phyloP scores from a whole-genome alignment of 2,888 invertebrate genomes.

The Taphrorychus bicolor region DNA sequence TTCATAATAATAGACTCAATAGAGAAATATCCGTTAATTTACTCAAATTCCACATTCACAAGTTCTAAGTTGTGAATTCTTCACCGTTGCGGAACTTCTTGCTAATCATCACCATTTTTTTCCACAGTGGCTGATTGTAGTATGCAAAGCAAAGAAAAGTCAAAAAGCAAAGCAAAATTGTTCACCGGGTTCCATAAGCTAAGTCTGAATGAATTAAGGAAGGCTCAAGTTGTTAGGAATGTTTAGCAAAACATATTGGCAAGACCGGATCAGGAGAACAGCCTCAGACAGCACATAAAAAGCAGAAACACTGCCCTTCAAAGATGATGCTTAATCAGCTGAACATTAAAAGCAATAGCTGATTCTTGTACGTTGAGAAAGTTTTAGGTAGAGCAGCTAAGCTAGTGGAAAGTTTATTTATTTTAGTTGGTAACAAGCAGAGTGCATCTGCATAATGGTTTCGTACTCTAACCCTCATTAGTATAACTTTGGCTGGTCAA shows the following conservation, averaged over 20 bases:
- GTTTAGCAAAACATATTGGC: conserved; percentile 95
- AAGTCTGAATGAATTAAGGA: conserved; percentile 88
- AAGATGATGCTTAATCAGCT: conserved; percentile 94
- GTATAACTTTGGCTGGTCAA: no score
- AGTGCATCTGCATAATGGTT: no score
- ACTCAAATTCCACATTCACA: conserved; percentile 65
- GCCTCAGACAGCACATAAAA: conserved; percentile 81
- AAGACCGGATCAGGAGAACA: conserved; percentile 87
- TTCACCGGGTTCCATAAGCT: conserved; percentile 90
- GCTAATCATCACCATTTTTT: conserved; percentile 90
- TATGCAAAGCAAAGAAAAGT: conserved; percentile 87
- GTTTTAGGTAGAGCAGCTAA: conserved; percentile 89
- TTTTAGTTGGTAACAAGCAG: conserved; percentile 87
- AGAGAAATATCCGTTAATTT: conserved; percentile 77
- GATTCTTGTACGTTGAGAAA: conserved; percentile 86
- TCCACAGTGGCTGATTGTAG: conserved; percentile 91
- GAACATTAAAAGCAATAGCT: conserved; percentile 95
- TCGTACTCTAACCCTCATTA: no score
- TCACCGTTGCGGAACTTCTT: conserved; percentile 82
- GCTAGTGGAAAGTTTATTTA: conserved; percentile 94
- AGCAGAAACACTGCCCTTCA: conserved; percentile 90
- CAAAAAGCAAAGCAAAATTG: conserved; percentile 81
- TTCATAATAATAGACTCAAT: conserved; percentile 92
- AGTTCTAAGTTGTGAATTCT: conserved; percentile 63
- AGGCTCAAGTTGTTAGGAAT: conserved; percentile 89